phyloP scores from a whole-genome alignment of 2,888 invertebrate genomes.

The Caenorhabditis afra region DNA sequence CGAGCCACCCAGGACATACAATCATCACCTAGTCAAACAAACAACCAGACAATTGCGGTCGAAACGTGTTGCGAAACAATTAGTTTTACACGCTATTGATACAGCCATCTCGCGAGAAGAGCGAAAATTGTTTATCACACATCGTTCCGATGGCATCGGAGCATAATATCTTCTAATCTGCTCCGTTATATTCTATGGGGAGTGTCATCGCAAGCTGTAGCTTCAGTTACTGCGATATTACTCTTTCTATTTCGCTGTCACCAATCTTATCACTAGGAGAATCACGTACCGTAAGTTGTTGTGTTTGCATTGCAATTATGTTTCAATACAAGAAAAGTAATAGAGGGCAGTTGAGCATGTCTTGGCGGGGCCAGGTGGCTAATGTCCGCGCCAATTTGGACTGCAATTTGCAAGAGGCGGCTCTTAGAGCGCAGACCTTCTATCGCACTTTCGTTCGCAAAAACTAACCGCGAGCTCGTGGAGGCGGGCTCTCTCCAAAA shows the following conservation, averaged over 20 bases:
- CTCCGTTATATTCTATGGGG: no score
- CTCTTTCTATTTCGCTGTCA: no score
- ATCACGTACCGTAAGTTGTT: conserved; percentile 53
- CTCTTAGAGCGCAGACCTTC: conserved; percentile 40
- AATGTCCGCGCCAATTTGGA: conserved; percentile 14
- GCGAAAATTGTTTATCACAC: no score
- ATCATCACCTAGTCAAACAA: background rate
- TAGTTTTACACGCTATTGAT: no score
- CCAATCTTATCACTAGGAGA: no score
- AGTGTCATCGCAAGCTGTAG: no score
- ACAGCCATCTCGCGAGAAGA: no score
- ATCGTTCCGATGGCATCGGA: no score
- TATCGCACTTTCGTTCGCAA: conserved; percentile 48
- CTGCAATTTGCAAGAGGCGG: conserved; percentile 25
- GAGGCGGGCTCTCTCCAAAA: conserved; percentile 31
- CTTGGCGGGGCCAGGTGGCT: conserved; percentile 16
- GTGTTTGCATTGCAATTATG: conserved; percentile 50
- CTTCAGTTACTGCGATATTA: no score
- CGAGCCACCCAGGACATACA: background rate
- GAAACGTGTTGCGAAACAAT: background rate
- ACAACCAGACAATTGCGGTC: background rate
- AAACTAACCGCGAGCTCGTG: conserved; percentile 36
- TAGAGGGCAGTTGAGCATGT: conserved; percentile 42
- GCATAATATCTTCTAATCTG: no score
- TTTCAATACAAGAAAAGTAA: conserved; percentile 31